Base-by-base conservation (phyloP, 2,888 invertebrate species). In the Melitaea athalia region DNA sequence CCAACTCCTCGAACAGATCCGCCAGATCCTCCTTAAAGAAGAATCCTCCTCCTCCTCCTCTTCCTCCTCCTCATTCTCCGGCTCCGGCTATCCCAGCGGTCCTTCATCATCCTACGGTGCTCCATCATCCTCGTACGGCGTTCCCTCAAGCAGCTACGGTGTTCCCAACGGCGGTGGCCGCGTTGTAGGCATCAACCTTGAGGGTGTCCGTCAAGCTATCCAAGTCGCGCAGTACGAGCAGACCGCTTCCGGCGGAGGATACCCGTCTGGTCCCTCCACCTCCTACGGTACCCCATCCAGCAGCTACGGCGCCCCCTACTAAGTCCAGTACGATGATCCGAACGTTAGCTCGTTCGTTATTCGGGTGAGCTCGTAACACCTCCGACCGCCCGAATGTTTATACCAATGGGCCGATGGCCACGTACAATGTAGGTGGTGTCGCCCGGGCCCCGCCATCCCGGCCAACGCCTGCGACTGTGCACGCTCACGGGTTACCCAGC, bases 141-240 rank as follows among this genome's bases (percentile, higher is more conserved):
- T 93, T 50, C 91, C 91, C 3, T 89, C 91, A 42, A 74, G 95
- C 88, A 81, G 92, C 74, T 95, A 95, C 78, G 96, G 96, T 63
- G 95, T 91, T 67, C 96, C 96, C 70, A 14, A 49, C 6, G 80
- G 89, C 86, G 81, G 92, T 91, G 79, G 92, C 75, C 94, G 95
- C 78, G 97, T 97, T 67, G 96, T 97, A 76, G 97, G 97, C 76
- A 95, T 97, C 88, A 95, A 96, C 88, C 95, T 97, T 74, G 97
- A 97, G 80, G 97, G 96, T 74, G 96, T 97, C 81, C 96, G 96
- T 81, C 97, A 97, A 80, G 97, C 97, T 78, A 96, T 97, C 89
- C 97, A 97, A 86, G 97, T 97, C 74, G 97, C 97, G 55, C 97
- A 97, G 82, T 97, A 95, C 94, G 94, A 95, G 77, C 96, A 97